phyloP scores from a whole-genome alignment of 2,113 vertebrate species.

The Alouatta palliata region DNA sequence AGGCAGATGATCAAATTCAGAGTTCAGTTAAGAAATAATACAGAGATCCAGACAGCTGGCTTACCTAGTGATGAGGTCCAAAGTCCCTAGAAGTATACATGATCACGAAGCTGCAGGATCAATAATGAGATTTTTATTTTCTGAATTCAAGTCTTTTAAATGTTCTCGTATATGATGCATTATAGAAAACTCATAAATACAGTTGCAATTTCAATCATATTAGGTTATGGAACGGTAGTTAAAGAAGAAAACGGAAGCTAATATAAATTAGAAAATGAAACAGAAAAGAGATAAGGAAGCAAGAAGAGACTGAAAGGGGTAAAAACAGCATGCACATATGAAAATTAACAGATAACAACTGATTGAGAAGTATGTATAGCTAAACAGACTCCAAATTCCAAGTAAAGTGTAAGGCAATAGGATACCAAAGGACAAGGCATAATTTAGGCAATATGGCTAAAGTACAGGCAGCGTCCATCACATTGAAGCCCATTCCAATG shows the following conservation, averaged over 20 bases:
- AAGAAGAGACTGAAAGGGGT: neutral
- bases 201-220: neutral
- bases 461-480: neutral
- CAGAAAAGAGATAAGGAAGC: neutral
- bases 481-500: neutral
- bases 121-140: neutral
- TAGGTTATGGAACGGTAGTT: neutral
- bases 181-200: neutral
- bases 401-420: neutral
- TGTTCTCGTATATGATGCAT: neutral
- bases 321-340: neutral
- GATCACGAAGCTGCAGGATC: neutral
- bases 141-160: neutral
- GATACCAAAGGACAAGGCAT: neutral
- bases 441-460: neutral
- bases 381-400: neutral
- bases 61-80: neutral
- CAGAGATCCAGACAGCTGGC: neutral
- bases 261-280: neutral
- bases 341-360: neutral
- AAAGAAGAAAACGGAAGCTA: neutral
- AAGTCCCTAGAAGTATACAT: neutral
- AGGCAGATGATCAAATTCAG: neutral
- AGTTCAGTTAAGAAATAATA: neutral
- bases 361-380: neutral